Percentiles rank a stretch among this genome's conserved stretches.
Evolutionary conservation across 2,113 vertebrate species (phyloP).

Genomic region (Spea multiplicata): DNA sequence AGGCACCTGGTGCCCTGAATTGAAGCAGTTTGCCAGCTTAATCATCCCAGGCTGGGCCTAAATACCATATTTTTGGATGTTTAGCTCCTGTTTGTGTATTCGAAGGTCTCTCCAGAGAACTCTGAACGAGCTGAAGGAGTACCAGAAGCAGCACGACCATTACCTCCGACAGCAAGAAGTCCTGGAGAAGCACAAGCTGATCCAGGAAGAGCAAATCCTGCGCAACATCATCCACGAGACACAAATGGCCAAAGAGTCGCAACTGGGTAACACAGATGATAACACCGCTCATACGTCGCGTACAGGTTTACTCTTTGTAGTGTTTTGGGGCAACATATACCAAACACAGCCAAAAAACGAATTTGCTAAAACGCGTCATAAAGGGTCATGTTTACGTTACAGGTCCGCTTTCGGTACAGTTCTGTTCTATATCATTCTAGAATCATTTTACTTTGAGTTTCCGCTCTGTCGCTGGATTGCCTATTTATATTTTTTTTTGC

Average conservation of each 20-base stretch:
- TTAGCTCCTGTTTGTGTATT: conserved; percentile 23
- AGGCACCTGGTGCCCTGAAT: background rate
- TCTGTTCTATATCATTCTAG: too few relatives aligned
- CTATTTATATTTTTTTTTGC: conserved; percentile 35
- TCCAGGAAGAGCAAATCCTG: conserved; percentile 95
- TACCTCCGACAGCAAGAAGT: conserved; percentile 94
- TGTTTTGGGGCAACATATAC: background rate
- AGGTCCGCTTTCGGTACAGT: too few relatives aligned
- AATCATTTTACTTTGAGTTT: too few relatives aligned
- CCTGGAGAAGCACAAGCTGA: conserved; percentile 94
- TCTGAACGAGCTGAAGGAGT: conserved; percentile 95
- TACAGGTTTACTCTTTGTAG: too few relatives aligned
- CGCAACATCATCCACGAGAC: conserved; percentile 98
- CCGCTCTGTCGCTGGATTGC: background rate
- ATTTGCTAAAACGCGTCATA: too few relatives aligned
- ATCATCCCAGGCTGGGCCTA: too few relatives aligned
- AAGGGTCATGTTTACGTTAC: too few relatives aligned
- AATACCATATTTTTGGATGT: background rate
- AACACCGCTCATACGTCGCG: too few relatives aligned
- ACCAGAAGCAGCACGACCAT: conserved; percentile 98
- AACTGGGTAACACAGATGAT: too few relatives aligned
- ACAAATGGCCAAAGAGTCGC: conserved; percentile 98
- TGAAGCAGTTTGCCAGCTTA: too few relatives aligned
- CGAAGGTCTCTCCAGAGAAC: conserved; percentile 93
- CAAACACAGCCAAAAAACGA: too few relatives aligned